Percentiles rank a stretch among this genome's conserved stretches.
phyloP scores from a whole-genome alignment of 92 coral and sea anemone species.

The Siderastrea radians region DNA sequence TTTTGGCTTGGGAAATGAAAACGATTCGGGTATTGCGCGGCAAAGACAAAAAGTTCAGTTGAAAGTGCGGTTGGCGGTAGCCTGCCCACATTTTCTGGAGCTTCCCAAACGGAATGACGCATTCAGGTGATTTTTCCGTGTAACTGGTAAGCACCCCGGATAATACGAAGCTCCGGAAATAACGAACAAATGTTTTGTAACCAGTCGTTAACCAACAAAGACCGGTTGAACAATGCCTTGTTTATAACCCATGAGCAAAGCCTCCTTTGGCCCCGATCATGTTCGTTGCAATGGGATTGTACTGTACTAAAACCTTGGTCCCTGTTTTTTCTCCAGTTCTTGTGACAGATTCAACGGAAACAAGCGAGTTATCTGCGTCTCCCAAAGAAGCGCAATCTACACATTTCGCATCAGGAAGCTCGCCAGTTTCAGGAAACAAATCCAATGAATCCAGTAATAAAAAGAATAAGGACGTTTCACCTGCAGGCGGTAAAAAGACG shows the following conservation, averaged over 20 bases:
- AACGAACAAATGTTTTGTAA: not conserved
- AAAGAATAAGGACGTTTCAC: constrained; percentile 9
- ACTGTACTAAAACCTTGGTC: constrained; percentile 7
- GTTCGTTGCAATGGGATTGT: constrained; percentile 2
- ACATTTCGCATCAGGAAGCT: constrained; percentile 9
- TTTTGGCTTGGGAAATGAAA: not conserved
- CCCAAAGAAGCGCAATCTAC: not conserved
- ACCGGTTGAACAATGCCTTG: not conserved
- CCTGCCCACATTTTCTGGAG: not conserved
- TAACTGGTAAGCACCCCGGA: not conserved
- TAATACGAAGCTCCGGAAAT: not conserved
- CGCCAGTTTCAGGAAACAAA: constrained; percentile 15
- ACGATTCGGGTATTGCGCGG: not conserved
- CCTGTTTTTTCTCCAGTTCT: not conserved
- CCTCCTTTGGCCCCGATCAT: not conserved
- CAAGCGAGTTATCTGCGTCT: constrained; percentile 6
- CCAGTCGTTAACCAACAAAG: not conserved
- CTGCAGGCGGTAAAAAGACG: constrained; percentile 39
- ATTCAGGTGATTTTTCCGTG: not conserved
- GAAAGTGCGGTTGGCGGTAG: not conserved
- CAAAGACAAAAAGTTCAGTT: too few relatives aligned
- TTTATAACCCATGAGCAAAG: not conserved
- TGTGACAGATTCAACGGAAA: constrained; percentile 16
- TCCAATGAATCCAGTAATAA: constrained; percentile 3
- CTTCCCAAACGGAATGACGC: constrained; percentile 4